Percentiles rank a stretch among this genome's conserved stretches.
These are phyloP conservation scores for Baryphthengus martii DNA, from an alignment of 2,113 vertebrate species.

Conservation along the genomic window DNA sequence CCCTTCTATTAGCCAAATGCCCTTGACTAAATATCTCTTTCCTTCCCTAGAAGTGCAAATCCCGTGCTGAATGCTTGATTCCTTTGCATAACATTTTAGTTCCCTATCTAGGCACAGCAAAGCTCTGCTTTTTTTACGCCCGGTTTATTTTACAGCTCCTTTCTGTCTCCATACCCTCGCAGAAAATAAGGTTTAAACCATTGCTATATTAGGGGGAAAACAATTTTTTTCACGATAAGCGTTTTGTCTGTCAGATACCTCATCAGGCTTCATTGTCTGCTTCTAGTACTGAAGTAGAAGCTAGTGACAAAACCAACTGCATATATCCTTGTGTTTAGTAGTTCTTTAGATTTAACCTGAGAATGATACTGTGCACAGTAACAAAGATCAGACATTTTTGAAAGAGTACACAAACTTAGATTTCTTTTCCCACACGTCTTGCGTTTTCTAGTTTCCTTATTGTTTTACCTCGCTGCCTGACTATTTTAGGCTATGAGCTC, in stretches of 20 bases:
- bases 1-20: not conserved
- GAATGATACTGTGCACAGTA: not conserved
- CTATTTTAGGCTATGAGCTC: not conserved
- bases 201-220: not conserved
- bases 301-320: not conserved
- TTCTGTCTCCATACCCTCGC: not conserved
- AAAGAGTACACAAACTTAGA: not conserved
- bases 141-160: not conserved
- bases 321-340: not conserved
- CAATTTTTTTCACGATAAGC: not conserved
- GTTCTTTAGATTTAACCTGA: not conserved
- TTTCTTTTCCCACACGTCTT: not conserved
- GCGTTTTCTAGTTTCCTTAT: not conserved
- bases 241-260: not conserved
- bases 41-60: not conserved
- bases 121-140: not conserved
- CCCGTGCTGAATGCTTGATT: not conserved
- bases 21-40: not conserved
- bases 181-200: not conserved
- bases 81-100: not conserved
- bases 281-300: not conserved
- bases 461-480: not conserved
- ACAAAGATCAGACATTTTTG: not conserved
- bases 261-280: not conserved
- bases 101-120: not conserved